Conservation (phyloP, 35 echinoderm and acorn worm genomes). For the Ophiothrix spiculata region DNA sequence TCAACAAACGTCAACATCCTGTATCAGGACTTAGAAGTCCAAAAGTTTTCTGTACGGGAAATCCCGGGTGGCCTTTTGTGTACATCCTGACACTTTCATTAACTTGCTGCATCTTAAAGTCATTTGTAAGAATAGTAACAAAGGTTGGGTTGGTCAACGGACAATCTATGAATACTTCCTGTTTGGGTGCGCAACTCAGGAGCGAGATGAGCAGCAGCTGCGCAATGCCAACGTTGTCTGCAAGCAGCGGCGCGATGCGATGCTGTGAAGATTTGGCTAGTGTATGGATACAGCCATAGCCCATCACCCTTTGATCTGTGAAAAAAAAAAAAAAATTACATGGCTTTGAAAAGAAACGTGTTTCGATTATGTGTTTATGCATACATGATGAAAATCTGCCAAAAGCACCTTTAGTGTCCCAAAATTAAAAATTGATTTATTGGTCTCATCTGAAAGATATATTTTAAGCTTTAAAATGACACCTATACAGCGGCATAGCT, state of each 20-base stretch:
- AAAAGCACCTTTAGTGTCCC: no score
- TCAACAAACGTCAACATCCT: conserved; percentile 53
- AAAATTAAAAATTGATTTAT: no score
- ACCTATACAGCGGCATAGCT: no score
- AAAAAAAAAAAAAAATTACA: no score
- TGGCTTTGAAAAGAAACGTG: no score
- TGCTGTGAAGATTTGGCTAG: conserved; percentile 41
- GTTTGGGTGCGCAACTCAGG: conserved; percentile 58
- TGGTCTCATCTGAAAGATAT: no score
- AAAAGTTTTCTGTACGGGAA: conserved; percentile 78
- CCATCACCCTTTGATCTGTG: conserved; percentile 50
- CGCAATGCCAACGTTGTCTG: conserved; percentile 66
- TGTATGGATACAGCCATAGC: conserved; percentile 66
- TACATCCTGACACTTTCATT: conserved; percentile 70
- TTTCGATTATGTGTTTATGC: no score
- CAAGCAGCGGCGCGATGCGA: conserved; percentile 68
- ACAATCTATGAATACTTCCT: conserved; percentile 60
- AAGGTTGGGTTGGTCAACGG: conserved; percentile 79
- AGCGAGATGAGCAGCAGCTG: conserved; percentile 63
- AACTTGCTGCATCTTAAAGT: conserved; percentile 69
- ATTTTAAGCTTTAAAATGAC: no score
- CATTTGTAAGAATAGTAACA: conserved; percentile 57
- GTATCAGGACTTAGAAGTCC: conserved; percentile 57
- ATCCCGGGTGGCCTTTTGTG: conserved; percentile 35
- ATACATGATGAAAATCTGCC: no score